Evolutionary conservation across 2,888 invertebrate species (phyloP).

Genomic region (Subacronicta megacephala): DNA sequence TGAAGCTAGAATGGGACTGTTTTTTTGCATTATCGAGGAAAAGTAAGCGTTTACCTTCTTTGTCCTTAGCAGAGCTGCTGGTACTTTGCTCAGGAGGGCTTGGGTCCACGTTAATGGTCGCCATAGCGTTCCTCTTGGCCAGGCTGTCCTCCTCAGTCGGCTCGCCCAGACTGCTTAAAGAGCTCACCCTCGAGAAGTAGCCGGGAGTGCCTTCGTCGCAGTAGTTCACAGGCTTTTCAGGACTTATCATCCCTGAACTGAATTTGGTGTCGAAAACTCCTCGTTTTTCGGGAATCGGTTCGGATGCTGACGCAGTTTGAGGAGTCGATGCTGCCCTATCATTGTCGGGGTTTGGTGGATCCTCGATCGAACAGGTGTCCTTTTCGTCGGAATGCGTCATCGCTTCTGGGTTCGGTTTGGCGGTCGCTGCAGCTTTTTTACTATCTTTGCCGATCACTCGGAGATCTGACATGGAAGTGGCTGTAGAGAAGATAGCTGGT

Average conservation of each 20-base stretch:
- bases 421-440: conserved; percentile 72
- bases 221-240: conserved; percentile 95
- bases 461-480: conserved; percentile 96
- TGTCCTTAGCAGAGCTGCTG: conserved; percentile 78
- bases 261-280: conserved; percentile 85
- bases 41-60: conserved; percentile 75
- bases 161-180: conserved; percentile 90
- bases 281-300: conserved; percentile 71
- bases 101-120: conserved; percentile 80
- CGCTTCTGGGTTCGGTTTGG: conserved; percentile 81
- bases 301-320: conserved; percentile 63
- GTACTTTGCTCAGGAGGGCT: conserved; percentile 72
- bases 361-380: conserved; percentile 86
- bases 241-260: conserved; percentile 93
- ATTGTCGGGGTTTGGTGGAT: conserved; percentile 82
- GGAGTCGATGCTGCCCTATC: conserved; percentile 79
- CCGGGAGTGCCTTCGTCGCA: conserved; percentile 97
- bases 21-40: conserved; percentile 4
- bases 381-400: conserved; percentile 88
- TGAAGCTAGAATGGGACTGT: conserved; percentile 3
- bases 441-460: conserved; percentile 88
- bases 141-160: conserved; percentile 83
- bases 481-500: conserved; percentile 95
- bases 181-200: conserved; percentile 92
- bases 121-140: conserved; percentile 84